Evolutionary conservation across 2,797 vertebrate species (phyloP), one percentile per base, ranked within the genome.

Genomic region (Notamacropus eugenii): DNA sequence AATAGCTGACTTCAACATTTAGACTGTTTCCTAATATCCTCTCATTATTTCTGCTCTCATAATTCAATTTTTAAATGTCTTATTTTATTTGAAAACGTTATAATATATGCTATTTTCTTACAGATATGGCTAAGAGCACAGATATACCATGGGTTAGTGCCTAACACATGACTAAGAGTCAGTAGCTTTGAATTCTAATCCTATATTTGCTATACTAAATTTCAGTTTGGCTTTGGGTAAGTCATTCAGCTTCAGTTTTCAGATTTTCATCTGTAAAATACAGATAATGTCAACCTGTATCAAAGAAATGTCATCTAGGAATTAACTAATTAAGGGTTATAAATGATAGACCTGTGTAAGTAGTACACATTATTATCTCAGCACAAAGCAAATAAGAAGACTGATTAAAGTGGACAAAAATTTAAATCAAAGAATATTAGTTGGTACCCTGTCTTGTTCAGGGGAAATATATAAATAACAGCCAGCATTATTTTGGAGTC

Each of bases 61-160:
- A 67, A 96, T 93, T 74, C 29, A 55, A 56, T 55, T 94, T 93
- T 57, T 28, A 97, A 96, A 93, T 87, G 50, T 10, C 93, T 94
- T 91, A 24, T 58, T 12, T 95, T 95, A 95, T 22, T 90, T 92
- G 93, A 97, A 90, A 94, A 92, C 28, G 67, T 34, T 62, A 54
- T 91, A 94, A 94, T 27, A 55, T 27, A 55, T 4, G 31, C 31
- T 55, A 2, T 56, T 93, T 91, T 40, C 54, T 50, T 90, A 34
- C 16, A 62, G 90, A 2, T 27, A 90, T 92, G 56, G 9, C 6
- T 50, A 54, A 90, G 14, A 93, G 29, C 56, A 54, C 6, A 55
- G 55, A 57, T 10, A 57, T 90, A 19, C 5, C 22, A 90, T 4
- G 59, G 1, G 1, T 50, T 58, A 12, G 12, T 27, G 24, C 58